phyloP scores from a whole-genome alignment of 1,140 invertebrate species.

The Lordiphosa mommai region DNA sequence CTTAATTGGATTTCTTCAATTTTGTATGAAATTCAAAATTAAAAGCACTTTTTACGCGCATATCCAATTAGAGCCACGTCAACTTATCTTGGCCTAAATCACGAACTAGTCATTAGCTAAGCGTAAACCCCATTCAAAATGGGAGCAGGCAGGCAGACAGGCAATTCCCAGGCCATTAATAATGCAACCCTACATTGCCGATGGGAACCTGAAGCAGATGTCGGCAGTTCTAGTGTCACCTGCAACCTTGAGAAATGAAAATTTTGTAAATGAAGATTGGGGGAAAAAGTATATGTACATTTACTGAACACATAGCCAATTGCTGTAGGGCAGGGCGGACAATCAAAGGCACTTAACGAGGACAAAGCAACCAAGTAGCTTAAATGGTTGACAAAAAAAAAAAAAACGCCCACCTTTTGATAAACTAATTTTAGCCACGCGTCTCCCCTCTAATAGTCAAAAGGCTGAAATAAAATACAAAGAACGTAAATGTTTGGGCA shows the following conservation, averaged over 20 bases:
- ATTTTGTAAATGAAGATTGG: slow-evolving; percentile 28
- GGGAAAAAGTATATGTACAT: slow-evolving; percentile 11
- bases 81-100: neutral
- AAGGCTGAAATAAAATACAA: slow-evolving; percentile 9
- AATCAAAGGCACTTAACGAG: slow-evolving; percentile 37
- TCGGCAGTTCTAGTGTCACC: neutral
- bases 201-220: slow-evolving; percentile 21
- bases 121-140: neutral
- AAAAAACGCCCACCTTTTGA: neutral
- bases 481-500: slow-evolving; percentile 39
- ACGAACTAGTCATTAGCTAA: slow-evolving; percentile 2
- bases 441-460: slow-evolving; percentile 11
- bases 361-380: slow-evolving; percentile 19
- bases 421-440: slow-evolving; percentile 28
- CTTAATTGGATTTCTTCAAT: too few relatives aligned
- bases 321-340: slow-evolving; percentile 15
- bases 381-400: slow-evolving; percentile 14
- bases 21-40: neutral
- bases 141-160: neutral
- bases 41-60: slow-evolving; percentile 7
- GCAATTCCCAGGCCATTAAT: slow-evolving; percentile 15
- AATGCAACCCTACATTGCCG: neutral
- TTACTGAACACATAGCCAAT: neutral
- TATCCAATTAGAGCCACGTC: slow-evolving; percentile 29
- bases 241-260: neutral